Evolutionary conservation across 2,797 vertebrate genomes (phyloP), one percentile per base, ranked within the genome.

Genomic region (Eospalax fontanierii): DNA sequence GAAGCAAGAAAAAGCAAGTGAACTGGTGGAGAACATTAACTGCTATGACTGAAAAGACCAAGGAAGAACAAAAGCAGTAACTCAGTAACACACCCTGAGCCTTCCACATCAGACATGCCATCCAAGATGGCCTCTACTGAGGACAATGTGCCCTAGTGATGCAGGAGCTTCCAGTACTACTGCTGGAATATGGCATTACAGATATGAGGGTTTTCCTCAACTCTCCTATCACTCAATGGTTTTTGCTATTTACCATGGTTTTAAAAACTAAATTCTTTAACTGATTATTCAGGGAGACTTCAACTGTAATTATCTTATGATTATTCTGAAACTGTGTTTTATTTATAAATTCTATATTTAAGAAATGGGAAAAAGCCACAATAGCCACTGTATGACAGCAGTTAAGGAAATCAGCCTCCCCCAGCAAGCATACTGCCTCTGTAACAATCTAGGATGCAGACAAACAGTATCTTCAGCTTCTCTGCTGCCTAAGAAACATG

Each of bases 281-380:
- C 98, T 87, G 98, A 98, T 98, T 98, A 99, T 98, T 99, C 97
- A 98, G 98, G 95, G 97, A 98, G 97, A 94, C 98, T 99, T 98
- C 96, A 98, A 98, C 91, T 68, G 97, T 54, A 12, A 12, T 96
- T 96, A 97, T 96, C 90, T 98, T 98, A 92, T 98, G 98, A 98
- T 98, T 93, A 74, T 96, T 79, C 97, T 96, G 96, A 95, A 98
- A 95, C 92, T 95, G 92, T 88, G 95, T 65, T 93, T 61, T 76
- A 87, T 21, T 96, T 6, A 28, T 24, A 94, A 90, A 95, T 59
- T 91, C 66, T 94, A 93, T 35, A 26, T 83, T 66, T 22, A 89
- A 70, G 40, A 79, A 73, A n/a, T 1, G 35, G n/a, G 28, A 14
- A 76, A 71, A 89, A 87, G 65, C 66, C 83, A 84, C 19, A 15